Evolutionary conservation across 1,140 invertebrate genomes (phyloP).

Genomic region (Drosophila bipectinata): DNA sequence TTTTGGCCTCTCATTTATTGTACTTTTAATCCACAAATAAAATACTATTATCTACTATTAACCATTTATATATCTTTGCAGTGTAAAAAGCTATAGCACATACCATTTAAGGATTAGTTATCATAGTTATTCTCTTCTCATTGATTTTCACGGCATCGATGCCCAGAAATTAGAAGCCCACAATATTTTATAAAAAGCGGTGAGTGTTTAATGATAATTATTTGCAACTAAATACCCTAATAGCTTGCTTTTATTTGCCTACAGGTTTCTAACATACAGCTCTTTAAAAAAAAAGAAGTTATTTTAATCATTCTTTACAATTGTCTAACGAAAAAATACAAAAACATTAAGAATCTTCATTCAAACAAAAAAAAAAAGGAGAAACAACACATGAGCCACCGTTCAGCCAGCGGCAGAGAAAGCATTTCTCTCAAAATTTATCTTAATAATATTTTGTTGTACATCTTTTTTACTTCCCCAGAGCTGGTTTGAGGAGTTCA

Average conservation of each 20-base stretch:
- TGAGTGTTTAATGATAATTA: conserved; percentile 17
- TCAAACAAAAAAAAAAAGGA: conserved; percentile 14
- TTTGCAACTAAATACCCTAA: background rate
- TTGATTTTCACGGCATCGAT: conserved; percentile 68
- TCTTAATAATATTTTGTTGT: conserved; percentile 78
- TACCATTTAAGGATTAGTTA: conserved; percentile 77
- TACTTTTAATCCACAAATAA: background rate
- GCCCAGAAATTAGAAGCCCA: conserved; percentile 58
- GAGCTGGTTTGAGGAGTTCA: conserved; percentile 68
- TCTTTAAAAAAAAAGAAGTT: conserved; percentile 37
- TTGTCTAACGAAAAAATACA: conserved; percentile 3
- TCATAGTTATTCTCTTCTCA: conserved; percentile 68
- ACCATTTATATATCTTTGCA: conserved; percentile 49
- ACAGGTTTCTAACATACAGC: conserved; percentile 68
- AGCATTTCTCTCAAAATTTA: conserved; percentile 59
- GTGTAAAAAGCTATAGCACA: conserved; percentile 76
- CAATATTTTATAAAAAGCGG: conserved; percentile 78
- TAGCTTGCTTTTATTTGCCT: background rate
- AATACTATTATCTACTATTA: background rate
- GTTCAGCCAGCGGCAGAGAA: conserved; percentile 42
- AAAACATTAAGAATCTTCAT: conserved; percentile 36
- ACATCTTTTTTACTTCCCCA: conserved; percentile 80
- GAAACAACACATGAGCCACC: conserved; percentile 20
- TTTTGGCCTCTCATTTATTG: background rate
- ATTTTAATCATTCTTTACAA: conserved; percentile 50